Conservation (phyloP, 2,113 vertebrate species). For the Myodes glareolus region DNA sequence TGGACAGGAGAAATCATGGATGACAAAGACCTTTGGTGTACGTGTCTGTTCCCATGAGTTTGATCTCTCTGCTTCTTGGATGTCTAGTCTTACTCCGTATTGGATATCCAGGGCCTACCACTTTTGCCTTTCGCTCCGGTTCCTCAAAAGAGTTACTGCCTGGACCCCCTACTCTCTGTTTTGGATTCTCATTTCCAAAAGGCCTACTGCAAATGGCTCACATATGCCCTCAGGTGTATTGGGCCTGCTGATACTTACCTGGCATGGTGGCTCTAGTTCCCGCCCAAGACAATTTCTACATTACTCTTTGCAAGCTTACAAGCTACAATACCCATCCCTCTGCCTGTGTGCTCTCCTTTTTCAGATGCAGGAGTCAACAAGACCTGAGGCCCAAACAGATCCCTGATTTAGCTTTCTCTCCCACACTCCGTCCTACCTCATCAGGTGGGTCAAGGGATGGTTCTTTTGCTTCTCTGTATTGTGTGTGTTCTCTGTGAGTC, state of each 20-base stretch:
- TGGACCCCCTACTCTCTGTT: neutral
- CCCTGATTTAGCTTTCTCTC: slow-evolving; percentile 34
- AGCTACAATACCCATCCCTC: slow-evolving; percentile 15
- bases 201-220: neutral
- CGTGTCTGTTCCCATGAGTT: neutral
- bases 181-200: neutral
- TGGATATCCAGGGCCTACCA: neutral
- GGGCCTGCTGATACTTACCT: neutral
- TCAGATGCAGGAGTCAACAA: neutral
- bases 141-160: neutral
- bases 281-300: neutral
- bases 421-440: neutral
- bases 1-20: neutral
- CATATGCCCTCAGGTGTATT: neutral
- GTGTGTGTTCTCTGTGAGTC: slow-evolving; percentile 24
- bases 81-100: neutral
- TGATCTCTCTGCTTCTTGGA: neutral
- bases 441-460: neutral
- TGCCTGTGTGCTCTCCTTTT: neutral
- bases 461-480: neutral
- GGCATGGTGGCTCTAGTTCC: neutral
- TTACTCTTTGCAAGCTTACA: neutral
- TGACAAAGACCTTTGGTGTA: neutral
- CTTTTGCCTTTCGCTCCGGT: neutral
- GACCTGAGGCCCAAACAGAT: neutral